Conservation (phyloP, 2,888 invertebrate genomes). For the Nasonia oneida region DNA sequence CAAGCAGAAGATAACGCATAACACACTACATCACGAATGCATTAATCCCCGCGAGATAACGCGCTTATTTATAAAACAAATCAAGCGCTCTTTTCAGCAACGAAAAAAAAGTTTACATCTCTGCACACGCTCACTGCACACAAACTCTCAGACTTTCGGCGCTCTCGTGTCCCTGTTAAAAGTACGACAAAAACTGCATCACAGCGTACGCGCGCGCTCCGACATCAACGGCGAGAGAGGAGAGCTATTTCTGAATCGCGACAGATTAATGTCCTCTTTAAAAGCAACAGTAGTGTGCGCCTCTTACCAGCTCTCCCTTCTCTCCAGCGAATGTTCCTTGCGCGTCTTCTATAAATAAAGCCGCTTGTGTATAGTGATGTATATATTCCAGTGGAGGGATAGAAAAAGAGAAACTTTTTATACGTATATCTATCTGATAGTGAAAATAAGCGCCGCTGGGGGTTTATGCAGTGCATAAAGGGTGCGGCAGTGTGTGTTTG, state of each 20-base stretch:
- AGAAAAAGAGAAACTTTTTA: neutral
- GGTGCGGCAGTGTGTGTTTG: neutral
- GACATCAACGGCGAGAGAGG: neutral
- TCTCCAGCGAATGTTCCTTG: constrained; percentile 19
- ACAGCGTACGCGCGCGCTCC: neutral
- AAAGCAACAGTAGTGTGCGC: constrained; percentile 34
- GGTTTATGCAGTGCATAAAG: neutral
- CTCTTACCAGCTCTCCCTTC: neutral
- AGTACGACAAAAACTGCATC: constrained; percentile 34
- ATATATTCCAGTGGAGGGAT: neutral
- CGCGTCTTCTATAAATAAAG: constrained; percentile 47
- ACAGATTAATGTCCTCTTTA: constrained; percentile 61
- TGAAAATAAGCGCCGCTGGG: neutral
- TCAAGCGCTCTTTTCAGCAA: neutral
- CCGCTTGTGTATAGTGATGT: neutral
- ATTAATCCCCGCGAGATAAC: neutral
- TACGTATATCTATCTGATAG: neutral
- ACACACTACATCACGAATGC: neutral
- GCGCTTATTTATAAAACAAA: neutral
- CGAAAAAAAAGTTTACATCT: neutral
- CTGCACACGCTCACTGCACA: neutral
- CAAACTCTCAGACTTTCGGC: neutral
- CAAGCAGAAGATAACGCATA: neutral
- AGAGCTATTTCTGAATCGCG: constrained; percentile 60
- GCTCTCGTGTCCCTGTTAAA: constrained; percentile 11